phyloP scores from a whole-genome alignment of 2,113 vertebrate species.

The Bettongia penicillata region DNA sequence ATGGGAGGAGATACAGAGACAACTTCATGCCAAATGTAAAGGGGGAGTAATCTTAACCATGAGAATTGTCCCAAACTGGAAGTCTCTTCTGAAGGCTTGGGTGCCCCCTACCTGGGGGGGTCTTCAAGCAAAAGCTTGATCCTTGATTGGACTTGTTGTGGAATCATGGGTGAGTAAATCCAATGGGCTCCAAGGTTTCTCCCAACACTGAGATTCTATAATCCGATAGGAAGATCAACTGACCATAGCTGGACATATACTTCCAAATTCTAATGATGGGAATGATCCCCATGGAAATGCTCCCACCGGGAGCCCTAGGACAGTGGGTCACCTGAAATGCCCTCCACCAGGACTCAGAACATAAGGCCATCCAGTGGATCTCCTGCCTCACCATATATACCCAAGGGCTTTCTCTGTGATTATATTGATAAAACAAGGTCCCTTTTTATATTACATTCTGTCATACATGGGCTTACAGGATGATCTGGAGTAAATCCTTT shows the following conservation, averaged over 20 bases:
- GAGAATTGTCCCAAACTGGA: background rate
- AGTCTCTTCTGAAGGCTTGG: background rate
- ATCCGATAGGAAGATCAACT: background rate
- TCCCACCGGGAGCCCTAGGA: background rate
- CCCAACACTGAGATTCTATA: background rate
- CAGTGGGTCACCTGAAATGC: background rate
- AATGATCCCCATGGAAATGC: background rate
- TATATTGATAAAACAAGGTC: background rate
- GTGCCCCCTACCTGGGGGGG: background rate
- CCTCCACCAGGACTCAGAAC: background rate
- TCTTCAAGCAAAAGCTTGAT: background rate
- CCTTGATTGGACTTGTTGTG: background rate
- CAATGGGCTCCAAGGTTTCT: background rate
- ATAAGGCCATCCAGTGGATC: background rate
- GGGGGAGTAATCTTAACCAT: background rate
- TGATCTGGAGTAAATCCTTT: background rate
- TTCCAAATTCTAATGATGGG: background rate
- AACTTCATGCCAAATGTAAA: background rate
- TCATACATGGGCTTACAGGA: background rate
- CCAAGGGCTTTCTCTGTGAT: constrained; percentile 6
- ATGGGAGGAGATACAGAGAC: background rate
- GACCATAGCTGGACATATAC: background rate
- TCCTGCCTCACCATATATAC: background rate
- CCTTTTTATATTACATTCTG: background rate
- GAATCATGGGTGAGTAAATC: background rate